Base-by-base conservation (phyloP, 2,113 vertebrate genomes). In the Sakesphorus luctuosus region DNA sequence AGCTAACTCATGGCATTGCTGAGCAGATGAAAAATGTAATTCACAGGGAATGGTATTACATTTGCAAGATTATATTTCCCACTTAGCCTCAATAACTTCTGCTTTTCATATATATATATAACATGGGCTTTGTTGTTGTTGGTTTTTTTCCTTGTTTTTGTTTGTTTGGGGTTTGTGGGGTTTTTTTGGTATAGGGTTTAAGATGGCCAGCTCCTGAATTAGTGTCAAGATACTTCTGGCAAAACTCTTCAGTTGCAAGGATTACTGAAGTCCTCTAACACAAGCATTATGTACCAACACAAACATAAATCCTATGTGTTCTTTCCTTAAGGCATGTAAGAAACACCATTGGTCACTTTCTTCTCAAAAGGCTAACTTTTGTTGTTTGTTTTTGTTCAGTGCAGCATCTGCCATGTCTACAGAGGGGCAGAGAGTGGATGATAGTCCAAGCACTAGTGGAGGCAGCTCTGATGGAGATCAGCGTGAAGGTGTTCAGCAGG, bases 391-490 rank as follows among this genome's bases (percentile, higher is more conserved):
- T 94, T 75, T 40, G 65, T 97, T 86, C 90, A 83, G 96, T 96
- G 63, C 86, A 98, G 97, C 98, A 98, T 98, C 97, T 98, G 99
- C 98, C 97, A 99, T 99, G 99, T 99, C 99, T 98, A 98, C 98
- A 59, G 99, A 99, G 97, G 99, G 99, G 96, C 99, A 99, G 97
- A 99, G 99, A 98, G 99, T 99, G 91, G 99, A 99, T 93, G 99
- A 99, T 96, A 99, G 99, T 96, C 99, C 99, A 92, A 99, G 99
- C 97, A 99, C 99, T 84, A 99, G 99, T 83, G 99, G 99, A 97
- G 99, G 99, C 58, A 99, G 99, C 98, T 99, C 99, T 11, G 99
- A 99, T 96, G 98, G 99, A 86, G 99, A 99, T 95, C 99, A 99
- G 35, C 98, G 99, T 69, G 99, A 99, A 94, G 98, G 98, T 40